Evolutionary conservation across 23 tunicate species (phyloP).

Genomic region (Trididemnum nubilum): DNA sequence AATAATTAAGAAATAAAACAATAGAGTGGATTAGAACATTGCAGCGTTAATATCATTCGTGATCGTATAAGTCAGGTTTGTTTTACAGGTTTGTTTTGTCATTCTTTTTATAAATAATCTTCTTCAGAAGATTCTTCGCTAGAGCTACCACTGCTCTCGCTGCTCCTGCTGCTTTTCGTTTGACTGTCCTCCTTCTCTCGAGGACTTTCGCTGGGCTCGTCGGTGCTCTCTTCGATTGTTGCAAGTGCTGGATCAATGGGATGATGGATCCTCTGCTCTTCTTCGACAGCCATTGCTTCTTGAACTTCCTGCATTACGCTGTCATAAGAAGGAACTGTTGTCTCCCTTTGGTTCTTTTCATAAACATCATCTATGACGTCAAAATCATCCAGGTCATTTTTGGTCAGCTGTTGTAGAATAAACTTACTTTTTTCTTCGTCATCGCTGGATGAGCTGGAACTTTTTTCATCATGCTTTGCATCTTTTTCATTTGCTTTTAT

Average conservation of each 20-base stretch:
- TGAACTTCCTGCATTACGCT: neutral
- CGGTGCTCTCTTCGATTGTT: constrained; percentile 38
- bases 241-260: constrained; percentile 68
- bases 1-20: too few relatives aligned
- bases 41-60: too few relatives aligned
- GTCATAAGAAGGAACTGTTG: neutral
- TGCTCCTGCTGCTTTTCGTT: neutral
- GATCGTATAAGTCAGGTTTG: too few relatives aligned
- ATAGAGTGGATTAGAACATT: too few relatives aligned
- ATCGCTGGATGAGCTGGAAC: constrained; percentile 4
- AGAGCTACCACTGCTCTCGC: neutral
- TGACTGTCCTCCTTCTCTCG: neutral
- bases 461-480: too few relatives aligned
- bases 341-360: neutral
- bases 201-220: neutral
- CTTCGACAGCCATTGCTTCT: neutral
- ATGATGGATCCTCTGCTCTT: constrained; percentile 32
- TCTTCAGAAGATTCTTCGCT: neutral
- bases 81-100: neutral
- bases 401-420: neutral
- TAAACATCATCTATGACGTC: neutral
- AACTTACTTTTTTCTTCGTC: neutral
- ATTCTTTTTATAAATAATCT: too few relatives aligned
- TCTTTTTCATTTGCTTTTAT: too few relatives aligned
- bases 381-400: neutral